Percentiles rank a stretch among this genome's conserved stretches.
Conservation (phyloP, 2,888 invertebrate genomes). For the Punctoribates punctum region DNA sequence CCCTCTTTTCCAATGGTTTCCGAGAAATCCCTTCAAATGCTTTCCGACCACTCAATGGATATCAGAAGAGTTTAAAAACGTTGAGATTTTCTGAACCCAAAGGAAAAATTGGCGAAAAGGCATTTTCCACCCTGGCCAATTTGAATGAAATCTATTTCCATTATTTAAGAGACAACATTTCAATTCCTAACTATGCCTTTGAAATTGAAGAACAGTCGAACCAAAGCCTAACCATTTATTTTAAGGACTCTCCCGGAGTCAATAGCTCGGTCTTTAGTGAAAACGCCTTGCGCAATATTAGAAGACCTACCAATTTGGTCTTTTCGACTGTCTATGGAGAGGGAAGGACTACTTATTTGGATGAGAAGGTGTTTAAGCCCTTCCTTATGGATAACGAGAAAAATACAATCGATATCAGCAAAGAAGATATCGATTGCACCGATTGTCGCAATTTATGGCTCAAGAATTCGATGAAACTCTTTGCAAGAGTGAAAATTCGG, state of each 20-base stretch:
- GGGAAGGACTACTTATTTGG: too few relatives aligned
- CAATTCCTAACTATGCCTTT: background rate
- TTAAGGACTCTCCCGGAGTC: background rate
- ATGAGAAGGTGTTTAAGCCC: too few relatives aligned
- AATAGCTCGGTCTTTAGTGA: background rate
- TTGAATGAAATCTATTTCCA: background rate
- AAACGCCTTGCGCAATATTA: background rate
- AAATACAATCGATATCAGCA: too few relatives aligned
- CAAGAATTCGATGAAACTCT: too few relatives aligned
- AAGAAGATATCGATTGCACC: too few relatives aligned
- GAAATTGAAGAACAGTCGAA: background rate
- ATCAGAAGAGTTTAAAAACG: background rate
- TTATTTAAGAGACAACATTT: background rate
- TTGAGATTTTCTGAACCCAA: background rate
- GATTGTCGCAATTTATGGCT: too few relatives aligned
- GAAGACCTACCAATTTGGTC: background rate
- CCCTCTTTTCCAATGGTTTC: background rate
- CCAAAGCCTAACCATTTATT: background rate
- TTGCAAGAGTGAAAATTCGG: too few relatives aligned
- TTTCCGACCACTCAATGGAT: constrained; percentile 14
- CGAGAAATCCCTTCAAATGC: background rate
- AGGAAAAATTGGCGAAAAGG: background rate
- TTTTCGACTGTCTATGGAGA: background rate
- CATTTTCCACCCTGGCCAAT: background rate
- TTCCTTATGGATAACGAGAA: too few relatives aligned